phyloP scores from a whole-genome alignment of 2,888 invertebrate genomes.

The Hirtodrosophila histrioides region DNA sequence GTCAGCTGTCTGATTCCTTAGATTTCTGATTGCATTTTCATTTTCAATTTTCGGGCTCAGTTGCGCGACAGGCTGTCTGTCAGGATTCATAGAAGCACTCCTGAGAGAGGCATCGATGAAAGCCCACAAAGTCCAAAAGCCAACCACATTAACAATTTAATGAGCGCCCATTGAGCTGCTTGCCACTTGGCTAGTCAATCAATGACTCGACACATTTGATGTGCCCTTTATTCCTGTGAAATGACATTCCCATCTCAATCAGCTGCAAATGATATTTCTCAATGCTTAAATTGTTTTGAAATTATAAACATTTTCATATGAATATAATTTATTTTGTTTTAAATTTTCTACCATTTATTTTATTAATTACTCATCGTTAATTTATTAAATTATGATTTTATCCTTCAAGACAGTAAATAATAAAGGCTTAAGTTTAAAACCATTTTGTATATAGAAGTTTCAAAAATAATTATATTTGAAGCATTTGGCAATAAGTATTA shows the following conservation, averaged over 20 bases:
- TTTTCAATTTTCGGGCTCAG: conserved; percentile 42
- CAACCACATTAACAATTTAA: conserved; percentile 70
- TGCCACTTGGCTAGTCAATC: conserved; percentile 66
- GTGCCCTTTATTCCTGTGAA: conserved; percentile 14
- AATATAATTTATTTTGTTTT: too few relatives aligned
- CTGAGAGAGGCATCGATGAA: conserved; percentile 14
- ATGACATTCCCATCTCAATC: neutral
- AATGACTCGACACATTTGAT: conserved; percentile 37
- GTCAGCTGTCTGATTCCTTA: conserved; percentile 6
- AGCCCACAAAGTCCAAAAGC: conserved; percentile 32
- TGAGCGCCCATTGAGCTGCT: conserved; percentile 53
- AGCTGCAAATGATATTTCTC: too few relatives aligned
- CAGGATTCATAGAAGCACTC: conserved; percentile 12
- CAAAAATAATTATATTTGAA: too few relatives aligned
- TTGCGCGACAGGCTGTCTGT: conserved; percentile 28
- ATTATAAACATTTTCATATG: too few relatives aligned
- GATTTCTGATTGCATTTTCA: conserved; percentile 51
- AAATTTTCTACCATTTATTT: too few relatives aligned
- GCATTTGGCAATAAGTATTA: too few relatives aligned
- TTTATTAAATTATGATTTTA: too few relatives aligned
- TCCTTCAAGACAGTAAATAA: too few relatives aligned
- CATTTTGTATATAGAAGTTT: too few relatives aligned
- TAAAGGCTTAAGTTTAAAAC: too few relatives aligned
- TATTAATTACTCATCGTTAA: too few relatives aligned
- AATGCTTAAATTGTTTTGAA: too few relatives aligned